Base-by-base conservation (phyloP, 2,797 vertebrate species). In the Lophius americanus region DNA sequence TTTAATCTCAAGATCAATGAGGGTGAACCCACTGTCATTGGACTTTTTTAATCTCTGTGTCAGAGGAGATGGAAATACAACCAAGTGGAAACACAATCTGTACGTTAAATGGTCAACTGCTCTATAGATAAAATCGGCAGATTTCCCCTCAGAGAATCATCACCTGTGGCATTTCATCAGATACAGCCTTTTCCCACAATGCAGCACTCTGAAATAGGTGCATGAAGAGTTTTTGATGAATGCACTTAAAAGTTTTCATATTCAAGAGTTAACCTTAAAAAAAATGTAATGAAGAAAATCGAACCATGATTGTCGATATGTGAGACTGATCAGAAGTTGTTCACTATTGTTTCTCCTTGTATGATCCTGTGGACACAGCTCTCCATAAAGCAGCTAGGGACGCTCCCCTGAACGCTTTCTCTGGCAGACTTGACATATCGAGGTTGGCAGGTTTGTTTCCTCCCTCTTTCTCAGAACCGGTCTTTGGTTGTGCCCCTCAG, bases 401-500 rank as follows among this genome's bases (percentile, higher is more conserved):
- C 49, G 51, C 61, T 82, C 84, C 64, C 84, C 87, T 81, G 70
- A 88, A 75, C 78, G 65, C 78, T 86, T 85, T 78, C 87, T 86
- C 85, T 87, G 67, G 78, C 85, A 86, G 82, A 91, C 88, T 91
- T 94, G 92, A 94, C 88, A 82, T 93, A 93, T 93, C 84, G 88
- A 92, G 88, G 91, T 90, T 94, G 93, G 92, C 93, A 94, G 92
- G 90, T 93, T 92, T 86, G 90, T 91, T 93, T 93, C 94, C 94
- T 93, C 90, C 91, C 91, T 92, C 83, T 90, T 92, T 93, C 49
- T 91, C 88, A 82, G 90, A 92, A 91, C 91, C 84, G 88, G 92
- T 93, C 92, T 94, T 90, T 90, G 83, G 88, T 89, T 88, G 88
- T 88, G 85, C 83, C 89, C 93, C 92, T 90, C 76, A 92, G 94